Percentiles rank a stretch among this genome's conserved stretches.
Conservation (phyloP, 1,140 invertebrate genomes). For the Aplysia californica region DNA sequence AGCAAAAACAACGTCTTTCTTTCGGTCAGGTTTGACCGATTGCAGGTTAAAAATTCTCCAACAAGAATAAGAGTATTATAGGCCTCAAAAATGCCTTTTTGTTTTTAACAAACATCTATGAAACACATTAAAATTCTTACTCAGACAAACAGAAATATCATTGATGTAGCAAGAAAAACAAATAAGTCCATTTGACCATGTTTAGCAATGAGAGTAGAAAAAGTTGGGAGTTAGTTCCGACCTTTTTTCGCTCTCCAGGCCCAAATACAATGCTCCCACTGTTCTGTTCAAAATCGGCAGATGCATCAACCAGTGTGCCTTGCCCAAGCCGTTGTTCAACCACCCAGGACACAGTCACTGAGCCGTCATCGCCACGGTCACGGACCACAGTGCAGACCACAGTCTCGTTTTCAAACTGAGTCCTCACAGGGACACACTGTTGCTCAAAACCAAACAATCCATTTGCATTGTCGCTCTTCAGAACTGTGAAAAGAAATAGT, state of each 20-base stretch:
- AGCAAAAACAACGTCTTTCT: no score
- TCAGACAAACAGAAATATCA: no score
- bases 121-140: no score
- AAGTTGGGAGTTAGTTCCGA: no score
- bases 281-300: slow-evolving; percentile 51
- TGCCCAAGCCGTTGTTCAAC: slow-evolving; percentile 39
- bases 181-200: no score
- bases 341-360: slow-evolving; percentile 56
- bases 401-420: slow-evolving; percentile 35
- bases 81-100: no score
- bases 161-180: no score
- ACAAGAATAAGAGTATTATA: no score
- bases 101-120: no score
- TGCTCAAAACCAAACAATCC: slow-evolving; percentile 60
- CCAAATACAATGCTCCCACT: slow-evolving; percentile 53
- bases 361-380: slow-evolving; percentile 51
- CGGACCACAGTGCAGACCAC: slow-evolving; percentile 53
- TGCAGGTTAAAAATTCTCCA: no score
- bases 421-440: slow-evolving; percentile 44
- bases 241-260: slow-evolving; percentile 55
- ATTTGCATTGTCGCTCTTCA: slow-evolving; percentile 67
- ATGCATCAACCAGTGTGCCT: slow-evolving; percentile 26
- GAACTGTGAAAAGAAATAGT: slow-evolving; percentile 53
- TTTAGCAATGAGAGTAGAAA: no score
- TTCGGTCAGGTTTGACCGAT: no score